Percentiles rank a stretch among this genome's conserved stretches.
Conservation (phyloP, 2,797 vertebrate genomes). For the Chloroceryle inda region DNA sequence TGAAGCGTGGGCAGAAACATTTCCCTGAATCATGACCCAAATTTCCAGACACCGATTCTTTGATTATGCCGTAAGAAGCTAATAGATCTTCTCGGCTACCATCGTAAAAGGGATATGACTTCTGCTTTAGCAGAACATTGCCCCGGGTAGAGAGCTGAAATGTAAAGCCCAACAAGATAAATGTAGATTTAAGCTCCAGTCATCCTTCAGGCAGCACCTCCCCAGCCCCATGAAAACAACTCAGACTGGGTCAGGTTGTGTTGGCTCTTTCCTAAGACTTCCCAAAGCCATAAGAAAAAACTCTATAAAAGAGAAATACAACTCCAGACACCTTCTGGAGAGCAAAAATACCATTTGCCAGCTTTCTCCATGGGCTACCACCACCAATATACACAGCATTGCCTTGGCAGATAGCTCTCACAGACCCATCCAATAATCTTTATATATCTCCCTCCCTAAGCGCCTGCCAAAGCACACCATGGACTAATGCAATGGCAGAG, state of each 20-base stretch:
- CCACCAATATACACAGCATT: neutral
- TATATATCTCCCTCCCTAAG: conserved; percentile 51
- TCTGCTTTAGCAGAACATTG: conserved; percentile 45
- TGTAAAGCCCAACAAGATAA: conserved; percentile 43
- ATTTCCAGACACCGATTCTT: conserved; percentile 61
- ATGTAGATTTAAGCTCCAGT: conserved; percentile 37
- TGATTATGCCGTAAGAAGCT: conserved; percentile 62
- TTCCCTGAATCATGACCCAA: conserved; percentile 68
- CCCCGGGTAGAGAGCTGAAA: conserved; percentile 27
- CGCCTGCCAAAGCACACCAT: conserved; percentile 41
- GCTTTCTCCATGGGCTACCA: conserved; percentile 26
- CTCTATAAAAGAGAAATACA: neutral
- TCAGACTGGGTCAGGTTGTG: neutral
- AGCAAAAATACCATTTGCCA: neutral
- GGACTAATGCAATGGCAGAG: neutral
- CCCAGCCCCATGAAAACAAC: accelerated
- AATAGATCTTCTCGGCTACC: conserved; percentile 50
- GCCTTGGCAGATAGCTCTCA: neutral
- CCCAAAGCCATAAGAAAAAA: neutral
- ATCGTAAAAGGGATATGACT: conserved; percentile 33
- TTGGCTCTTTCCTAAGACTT: neutral
- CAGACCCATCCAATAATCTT: conserved; percentile 51
- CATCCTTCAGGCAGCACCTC: neutral
- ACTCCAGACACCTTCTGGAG: neutral
- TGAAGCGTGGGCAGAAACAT: conserved; percentile 15